Conservation (phyloP, 2,888 invertebrate species). For the Erebia palarica region DNA sequence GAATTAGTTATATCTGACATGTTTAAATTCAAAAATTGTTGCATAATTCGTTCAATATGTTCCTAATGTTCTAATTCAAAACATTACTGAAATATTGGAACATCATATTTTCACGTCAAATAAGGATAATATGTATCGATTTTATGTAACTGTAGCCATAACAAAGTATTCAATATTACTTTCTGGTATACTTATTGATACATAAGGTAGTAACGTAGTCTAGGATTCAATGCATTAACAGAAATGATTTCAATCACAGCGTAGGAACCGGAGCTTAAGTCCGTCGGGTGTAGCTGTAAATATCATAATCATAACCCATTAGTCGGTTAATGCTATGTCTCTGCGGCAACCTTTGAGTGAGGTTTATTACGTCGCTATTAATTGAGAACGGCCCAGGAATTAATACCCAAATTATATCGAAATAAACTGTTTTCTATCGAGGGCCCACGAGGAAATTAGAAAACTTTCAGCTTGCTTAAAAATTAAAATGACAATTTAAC, state of each 20-base stretch:
- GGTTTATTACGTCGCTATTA: conserved; percentile 71
- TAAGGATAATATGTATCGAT: too few species aligned
- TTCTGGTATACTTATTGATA: too few species aligned
- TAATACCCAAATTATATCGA: conserved; percentile 30
- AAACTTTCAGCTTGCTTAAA: not conserved
- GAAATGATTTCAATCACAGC: not conserved
- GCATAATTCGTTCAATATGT: too few species aligned
- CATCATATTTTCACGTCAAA: too few species aligned
- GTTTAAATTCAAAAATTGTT: too few species aligned
- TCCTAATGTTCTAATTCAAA: too few species aligned
- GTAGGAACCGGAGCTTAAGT: conserved; percentile 58
- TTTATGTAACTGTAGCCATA: too few species aligned
- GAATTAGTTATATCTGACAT: too few species aligned
- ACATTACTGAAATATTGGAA: too few species aligned
- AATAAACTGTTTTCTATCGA: conserved; percentile 16
- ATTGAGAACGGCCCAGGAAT: conserved; percentile 59
- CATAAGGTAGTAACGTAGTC: not conserved
- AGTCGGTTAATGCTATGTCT: conserved; percentile 74
- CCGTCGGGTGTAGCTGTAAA: conserved; percentile 72
- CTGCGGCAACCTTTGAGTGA: conserved; percentile 70
- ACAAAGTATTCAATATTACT: too few species aligned
- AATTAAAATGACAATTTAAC: too few species aligned
- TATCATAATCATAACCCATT: conserved; percentile 80
- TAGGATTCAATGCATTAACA: not conserved
- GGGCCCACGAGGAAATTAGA: not conserved